Evolutionary conservation across 2,888 invertebrate species (phyloP).

Genomic region (Petrophora chlorosata): DNA sequence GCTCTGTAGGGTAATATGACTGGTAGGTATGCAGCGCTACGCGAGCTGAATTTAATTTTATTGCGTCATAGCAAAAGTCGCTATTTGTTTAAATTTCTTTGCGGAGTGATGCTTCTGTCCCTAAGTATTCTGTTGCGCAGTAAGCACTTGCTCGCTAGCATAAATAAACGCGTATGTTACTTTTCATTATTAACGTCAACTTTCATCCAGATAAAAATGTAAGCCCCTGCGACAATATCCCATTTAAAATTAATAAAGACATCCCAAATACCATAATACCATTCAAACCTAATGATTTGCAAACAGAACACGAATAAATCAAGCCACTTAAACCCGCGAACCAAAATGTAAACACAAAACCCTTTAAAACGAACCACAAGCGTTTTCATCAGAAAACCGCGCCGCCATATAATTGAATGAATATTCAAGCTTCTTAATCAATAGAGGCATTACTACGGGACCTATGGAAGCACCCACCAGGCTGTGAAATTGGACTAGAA

Average conservation of each 20-base stretch:
- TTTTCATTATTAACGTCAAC: no score
- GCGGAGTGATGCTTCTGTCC: no score
- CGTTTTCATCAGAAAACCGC: constrained; percentile 67
- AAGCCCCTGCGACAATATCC: no score
- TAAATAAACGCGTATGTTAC: no score
- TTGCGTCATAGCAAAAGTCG: no score
- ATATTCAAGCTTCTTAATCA: constrained; percentile 82
- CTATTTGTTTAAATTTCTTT: no score
- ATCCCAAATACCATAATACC: background rate
- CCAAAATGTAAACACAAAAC: constrained; percentile 38
- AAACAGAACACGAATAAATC: constrained; percentile 33
- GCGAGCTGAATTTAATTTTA: no score
- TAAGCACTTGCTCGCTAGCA: no score
- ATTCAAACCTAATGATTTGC: constrained; percentile 29
- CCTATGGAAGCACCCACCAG: constrained; percentile 72
- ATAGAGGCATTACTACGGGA: constrained; percentile 77
- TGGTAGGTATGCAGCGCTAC: no score
- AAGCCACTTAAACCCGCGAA: constrained; percentile 23
- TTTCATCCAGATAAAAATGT: no score
- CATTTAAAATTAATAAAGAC: constrained; percentile 9
- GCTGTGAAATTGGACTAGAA: constrained; percentile 81
- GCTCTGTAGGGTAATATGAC: no score
- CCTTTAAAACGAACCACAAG: constrained; percentile 54
- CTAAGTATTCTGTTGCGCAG: no score
- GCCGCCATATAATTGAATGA: constrained; percentile 79